Evolutionary conservation across 2,888 invertebrate genomes (phyloP).

Genomic region (Dryobotodes eremita): DNA sequence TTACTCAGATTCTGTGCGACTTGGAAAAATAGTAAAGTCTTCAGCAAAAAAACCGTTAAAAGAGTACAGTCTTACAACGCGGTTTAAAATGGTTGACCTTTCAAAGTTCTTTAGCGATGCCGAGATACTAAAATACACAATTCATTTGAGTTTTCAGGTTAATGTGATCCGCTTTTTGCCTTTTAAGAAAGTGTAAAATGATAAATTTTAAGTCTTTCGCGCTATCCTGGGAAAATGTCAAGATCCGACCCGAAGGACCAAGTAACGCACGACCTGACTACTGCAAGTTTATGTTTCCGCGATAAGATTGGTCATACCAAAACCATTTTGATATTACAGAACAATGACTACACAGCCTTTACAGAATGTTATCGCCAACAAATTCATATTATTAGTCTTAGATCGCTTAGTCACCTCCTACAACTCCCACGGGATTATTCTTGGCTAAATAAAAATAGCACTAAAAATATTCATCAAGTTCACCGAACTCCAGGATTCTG

Average conservation of each 20-base stretch:
- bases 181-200: background rate
- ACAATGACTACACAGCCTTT: too few relatives aligned
- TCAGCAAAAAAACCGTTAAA: constrained; percentile 50
- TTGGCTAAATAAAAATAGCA: constrained; percentile 26
- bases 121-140: constrained; percentile 7
- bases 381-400: constrained; percentile 10
- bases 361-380: constrained; percentile 3
- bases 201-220: background rate
- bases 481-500: constrained; percentile 34
- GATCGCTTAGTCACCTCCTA: constrained; percentile 25
- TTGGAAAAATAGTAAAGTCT: constrained; percentile 38
- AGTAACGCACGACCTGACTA: background rate
- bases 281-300: constrained; percentile 13
- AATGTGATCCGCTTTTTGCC: background rate
- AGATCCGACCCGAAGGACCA: constrained; percentile 41
- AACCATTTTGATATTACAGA: constrained; percentile 17
- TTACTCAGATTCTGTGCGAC: constrained; percentile 29
- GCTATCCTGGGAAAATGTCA: background rate
- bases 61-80: constrained; percentile 41
- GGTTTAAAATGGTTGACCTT: constrained; percentile 59
- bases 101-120: constrained; percentile 26
- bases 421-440: constrained; percentile 9
- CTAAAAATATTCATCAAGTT: constrained; percentile 33
- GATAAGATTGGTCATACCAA: constrained; percentile 10
- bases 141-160: constrained; percentile 28